Conservation (phyloP, 2,113 vertebrate species). For the Aldabrachelys gigantea region DNA sequence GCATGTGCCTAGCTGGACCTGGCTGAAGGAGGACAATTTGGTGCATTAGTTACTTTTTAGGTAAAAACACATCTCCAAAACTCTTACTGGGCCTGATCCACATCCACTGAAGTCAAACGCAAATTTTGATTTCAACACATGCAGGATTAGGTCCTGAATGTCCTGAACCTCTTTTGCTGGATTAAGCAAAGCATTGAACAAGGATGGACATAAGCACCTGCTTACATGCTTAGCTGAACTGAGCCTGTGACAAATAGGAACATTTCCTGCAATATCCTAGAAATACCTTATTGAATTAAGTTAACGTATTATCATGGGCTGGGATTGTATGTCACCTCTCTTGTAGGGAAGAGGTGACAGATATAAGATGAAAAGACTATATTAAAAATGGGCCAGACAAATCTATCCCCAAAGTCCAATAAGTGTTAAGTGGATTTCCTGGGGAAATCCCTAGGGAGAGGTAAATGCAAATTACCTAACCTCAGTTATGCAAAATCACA, state of each 20-base stretch:
- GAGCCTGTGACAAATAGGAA: background rate
- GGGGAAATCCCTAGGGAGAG: background rate
- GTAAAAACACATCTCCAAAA: background rate
- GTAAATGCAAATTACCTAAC: background rate
- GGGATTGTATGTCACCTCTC: too few relatives aligned
- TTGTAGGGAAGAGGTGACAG: background rate
- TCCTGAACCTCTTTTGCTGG: background rate
- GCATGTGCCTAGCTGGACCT: background rate
- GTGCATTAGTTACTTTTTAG: background rate
- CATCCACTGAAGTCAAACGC: background rate
- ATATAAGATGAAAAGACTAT: background rate
- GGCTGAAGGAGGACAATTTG: background rate
- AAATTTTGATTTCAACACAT: background rate
- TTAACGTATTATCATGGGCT: background rate
- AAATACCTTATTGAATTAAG: background rate
- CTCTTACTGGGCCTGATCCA: background rate
- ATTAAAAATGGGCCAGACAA: background rate
- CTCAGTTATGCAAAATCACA: background rate
- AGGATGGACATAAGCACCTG: background rate
- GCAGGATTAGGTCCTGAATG: background rate
- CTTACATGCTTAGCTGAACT: background rate
- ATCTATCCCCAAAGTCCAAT: background rate
- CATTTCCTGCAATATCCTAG: background rate
- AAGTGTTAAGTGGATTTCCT: background rate
- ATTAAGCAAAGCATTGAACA: background rate